These are phyloP conservation scores for Cyclura pinguis DNA, from an alignment of 2,797 vertebrate species.

Conservation along the genomic window DNA sequence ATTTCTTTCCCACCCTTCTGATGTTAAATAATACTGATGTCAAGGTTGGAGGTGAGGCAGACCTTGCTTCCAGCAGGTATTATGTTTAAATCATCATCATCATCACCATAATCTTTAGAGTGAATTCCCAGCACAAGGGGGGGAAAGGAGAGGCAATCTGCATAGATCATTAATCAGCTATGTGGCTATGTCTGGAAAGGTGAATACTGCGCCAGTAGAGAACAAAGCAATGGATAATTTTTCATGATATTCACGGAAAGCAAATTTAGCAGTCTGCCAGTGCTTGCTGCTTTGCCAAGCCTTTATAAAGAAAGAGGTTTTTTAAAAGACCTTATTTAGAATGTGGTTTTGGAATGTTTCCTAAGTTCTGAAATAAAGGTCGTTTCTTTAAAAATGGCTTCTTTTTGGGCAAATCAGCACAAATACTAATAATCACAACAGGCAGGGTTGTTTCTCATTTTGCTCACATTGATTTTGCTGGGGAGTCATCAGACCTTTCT, in stretches of 20 bases:
- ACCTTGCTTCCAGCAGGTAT: background rate
- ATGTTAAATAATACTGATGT: background rate
- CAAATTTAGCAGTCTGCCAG: background rate
- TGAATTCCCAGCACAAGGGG: background rate
- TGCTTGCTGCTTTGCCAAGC: background rate
- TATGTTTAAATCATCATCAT: background rate
- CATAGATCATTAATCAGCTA: conserved; percentile 6
- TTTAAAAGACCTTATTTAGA: background rate
- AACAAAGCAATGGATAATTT: background rate
- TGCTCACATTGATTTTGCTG: background rate
- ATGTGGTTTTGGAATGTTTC: conserved; percentile 5
- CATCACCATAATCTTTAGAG: background rate
- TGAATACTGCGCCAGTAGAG: background rate
- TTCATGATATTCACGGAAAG: background rate
- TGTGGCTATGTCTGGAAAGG: conserved; percentile 4
- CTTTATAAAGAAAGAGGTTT: background rate
- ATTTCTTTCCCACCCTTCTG: background rate
- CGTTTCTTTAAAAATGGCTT: background rate
- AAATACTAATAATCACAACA: background rate
- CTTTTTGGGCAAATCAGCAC: background rate
- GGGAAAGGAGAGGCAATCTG: background rate
- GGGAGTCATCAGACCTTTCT: background rate
- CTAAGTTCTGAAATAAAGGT: background rate
- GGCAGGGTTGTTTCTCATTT: background rate
- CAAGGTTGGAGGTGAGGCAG: background rate